A percentile compares a stretch with the other conserved stretches of the same genome.
These are phyloP conservation scores for Cheilosia vernalis DNA, from an alignment of 2,888 invertebrate genomes.

Conservation along the genomic window DNA sequence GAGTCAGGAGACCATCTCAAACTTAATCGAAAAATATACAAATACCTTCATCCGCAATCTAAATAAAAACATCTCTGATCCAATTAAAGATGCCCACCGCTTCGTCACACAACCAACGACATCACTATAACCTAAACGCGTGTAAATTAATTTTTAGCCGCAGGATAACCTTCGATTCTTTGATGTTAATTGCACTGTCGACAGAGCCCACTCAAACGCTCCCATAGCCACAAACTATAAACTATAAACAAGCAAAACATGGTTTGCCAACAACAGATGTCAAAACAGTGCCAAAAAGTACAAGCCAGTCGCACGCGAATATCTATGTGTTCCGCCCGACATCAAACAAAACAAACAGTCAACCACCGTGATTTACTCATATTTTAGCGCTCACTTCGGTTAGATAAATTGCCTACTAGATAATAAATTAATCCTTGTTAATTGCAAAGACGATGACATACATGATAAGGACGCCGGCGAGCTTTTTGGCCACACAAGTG, in stretches of 20 bases:
- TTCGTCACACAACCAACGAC: not conserved
- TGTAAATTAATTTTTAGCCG: not conserved
- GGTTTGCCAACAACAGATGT: constrained; percentile 39
- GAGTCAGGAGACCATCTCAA: too few relatives aligned
- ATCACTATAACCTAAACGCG: not conserved
- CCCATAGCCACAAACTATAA: not conserved
- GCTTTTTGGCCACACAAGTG: constrained; percentile 15
- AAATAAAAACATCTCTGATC: not conserved
- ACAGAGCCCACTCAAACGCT: constrained; percentile 26
- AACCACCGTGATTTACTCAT: constrained; percentile 64
- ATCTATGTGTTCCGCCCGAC: constrained; percentile 16
- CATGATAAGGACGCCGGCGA: constrained; percentile 58
- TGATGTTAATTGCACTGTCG: constrained; percentile 29
- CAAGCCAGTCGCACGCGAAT: constrained; percentile 63
- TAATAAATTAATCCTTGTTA: constrained; percentile 73
- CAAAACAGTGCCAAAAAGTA: constrained; percentile 48
- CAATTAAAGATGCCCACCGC: not conserved
- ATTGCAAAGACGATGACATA: constrained; percentile 66
- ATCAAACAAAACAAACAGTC: constrained; percentile 28
- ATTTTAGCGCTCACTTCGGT: constrained; percentile 67
- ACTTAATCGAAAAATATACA: too few relatives aligned
- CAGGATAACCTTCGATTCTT: constrained; percentile 26
- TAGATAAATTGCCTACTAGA: constrained; percentile 73
- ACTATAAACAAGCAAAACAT: constrained; percentile 13
- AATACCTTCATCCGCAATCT: too few relatives aligned